Evolutionary conservation across 92 coral and sea anemone species (phyloP), one percentile per base, ranked within the genome.

Genomic region (Palythoa caribaeorum): DNA sequence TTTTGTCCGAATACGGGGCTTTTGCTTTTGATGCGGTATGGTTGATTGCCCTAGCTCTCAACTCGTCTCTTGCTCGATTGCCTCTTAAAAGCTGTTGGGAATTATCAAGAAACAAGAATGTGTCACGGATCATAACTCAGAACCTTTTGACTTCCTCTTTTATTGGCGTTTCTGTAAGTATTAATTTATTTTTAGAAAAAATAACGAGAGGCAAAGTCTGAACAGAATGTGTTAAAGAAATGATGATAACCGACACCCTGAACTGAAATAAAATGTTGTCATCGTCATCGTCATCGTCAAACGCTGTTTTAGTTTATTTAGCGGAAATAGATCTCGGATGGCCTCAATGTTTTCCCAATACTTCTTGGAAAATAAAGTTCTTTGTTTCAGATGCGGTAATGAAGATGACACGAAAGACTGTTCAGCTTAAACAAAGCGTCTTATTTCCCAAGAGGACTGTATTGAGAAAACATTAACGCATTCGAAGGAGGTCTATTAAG

Each of bases 21-120:
- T 92, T 92, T 70, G 92, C 95, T 10, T 94, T 90, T 35, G 97
- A 94, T 76, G 95, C 97, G 50, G 97, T 94, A 0, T 94, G 97
- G 97, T 72, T 94, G 20, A 86, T 90, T 51, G 97, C 95, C 4
- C 72, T 94, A 36, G 95, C 97, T 1, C 65, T 94, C 2, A 94
- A 94, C 44, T 70, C 76, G 1, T 90, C 97, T 11, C 59, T 81
- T 13, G 40, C 66, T 1, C 76, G 73, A 62, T 16, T 87, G 83
- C n/a, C 86, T 14, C 73, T 78, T n/a, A 8, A 44, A n/a, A 14
- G 40, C 12, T 53, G 77, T 36, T 51, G 86, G 55, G 87, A 87
- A 16, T 83, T 79, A 53, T 60, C 90, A 44, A 85, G 79, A 50
- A 79, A 80, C 84, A 53, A 44, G 35, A 21, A 72, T 36, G 38